phyloP scores from a whole-genome alignment of 2,113 vertebrate species.

The Typhlomys cinereus region DNA sequence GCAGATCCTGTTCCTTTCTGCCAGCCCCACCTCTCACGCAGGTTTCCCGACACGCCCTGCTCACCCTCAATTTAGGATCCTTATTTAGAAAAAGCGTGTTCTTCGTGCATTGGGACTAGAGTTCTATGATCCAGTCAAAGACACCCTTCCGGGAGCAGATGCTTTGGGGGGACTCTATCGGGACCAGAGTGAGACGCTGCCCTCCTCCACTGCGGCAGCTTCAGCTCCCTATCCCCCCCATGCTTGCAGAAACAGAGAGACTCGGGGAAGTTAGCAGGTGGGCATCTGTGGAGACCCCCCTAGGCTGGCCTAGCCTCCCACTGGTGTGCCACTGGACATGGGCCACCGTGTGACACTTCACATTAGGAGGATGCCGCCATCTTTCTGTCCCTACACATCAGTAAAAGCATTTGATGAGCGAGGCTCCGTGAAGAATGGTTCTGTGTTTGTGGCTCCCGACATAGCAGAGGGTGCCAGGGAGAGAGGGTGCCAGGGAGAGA shows the following conservation, averaged over 20 bases:
- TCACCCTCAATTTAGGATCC: not conserved
- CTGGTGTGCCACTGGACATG: not conserved
- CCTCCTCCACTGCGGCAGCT: not conserved
- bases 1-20: not conserved
- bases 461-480: too few species aligned
- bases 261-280: not conserved
- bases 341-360: not conserved
- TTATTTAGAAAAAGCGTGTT: conserved; percentile 37
- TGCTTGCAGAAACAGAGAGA: not conserved
- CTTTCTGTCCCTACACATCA: not conserved
- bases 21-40: not conserved
- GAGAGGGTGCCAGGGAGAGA: too few species aligned
- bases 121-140: conserved; percentile 7
- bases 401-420: not conserved
- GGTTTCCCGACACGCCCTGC: not conserved
- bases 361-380: fast-evolving
- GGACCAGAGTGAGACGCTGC: not conserved
- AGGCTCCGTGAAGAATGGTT: too few species aligned
- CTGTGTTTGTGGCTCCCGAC: too few species aligned
- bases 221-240: not conserved
- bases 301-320: not conserved
- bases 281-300: not conserved
- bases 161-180: not conserved
- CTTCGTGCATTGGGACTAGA: not conserved
- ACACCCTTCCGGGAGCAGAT: not conserved